Conservation (phyloP, 2,113 vertebrate species). For the Elachura formosa region DNA sequence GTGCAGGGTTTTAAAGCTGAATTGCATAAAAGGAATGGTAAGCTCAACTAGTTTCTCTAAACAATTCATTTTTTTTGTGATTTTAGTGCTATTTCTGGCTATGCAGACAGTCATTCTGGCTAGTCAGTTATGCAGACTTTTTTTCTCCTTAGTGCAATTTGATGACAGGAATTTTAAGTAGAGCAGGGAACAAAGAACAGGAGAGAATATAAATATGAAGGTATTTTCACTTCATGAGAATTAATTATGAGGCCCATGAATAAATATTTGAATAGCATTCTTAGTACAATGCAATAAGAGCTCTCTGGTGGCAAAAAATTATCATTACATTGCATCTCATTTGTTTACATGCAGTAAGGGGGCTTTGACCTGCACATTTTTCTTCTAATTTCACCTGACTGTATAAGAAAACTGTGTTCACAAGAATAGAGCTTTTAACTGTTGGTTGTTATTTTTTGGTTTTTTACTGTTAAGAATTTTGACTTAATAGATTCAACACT, state of each 20-base stretch:
- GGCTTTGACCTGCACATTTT: neutral
- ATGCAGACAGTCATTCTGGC: too few relatives aligned
- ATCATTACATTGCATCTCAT: conserved; percentile 15
- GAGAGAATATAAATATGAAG: neutral
- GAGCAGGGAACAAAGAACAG: neutral
- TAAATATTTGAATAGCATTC: conserved; percentile 32
- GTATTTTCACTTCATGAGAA: neutral
- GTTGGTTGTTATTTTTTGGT: neutral
- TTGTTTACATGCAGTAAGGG: neutral
- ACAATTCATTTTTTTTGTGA: neutral
- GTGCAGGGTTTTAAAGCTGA: neutral
- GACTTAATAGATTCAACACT: neutral
- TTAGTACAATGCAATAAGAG: conserved; percentile 14
- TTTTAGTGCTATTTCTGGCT: neutral
- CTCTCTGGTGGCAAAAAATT: conserved; percentile 53
- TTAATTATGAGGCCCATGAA: conserved; percentile 7
- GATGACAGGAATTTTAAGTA: neutral
- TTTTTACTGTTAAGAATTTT: neutral
- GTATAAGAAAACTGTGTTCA: neutral
- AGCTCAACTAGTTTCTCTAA: neutral
- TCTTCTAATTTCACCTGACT: neutral
- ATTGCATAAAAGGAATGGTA: neutral
- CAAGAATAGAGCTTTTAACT: neutral
- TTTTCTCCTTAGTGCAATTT: neutral
- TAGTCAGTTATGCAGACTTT: neutral